Conservation (phyloP, 1,140 invertebrate genomes). For the Sitobion miscanthi region DNA sequence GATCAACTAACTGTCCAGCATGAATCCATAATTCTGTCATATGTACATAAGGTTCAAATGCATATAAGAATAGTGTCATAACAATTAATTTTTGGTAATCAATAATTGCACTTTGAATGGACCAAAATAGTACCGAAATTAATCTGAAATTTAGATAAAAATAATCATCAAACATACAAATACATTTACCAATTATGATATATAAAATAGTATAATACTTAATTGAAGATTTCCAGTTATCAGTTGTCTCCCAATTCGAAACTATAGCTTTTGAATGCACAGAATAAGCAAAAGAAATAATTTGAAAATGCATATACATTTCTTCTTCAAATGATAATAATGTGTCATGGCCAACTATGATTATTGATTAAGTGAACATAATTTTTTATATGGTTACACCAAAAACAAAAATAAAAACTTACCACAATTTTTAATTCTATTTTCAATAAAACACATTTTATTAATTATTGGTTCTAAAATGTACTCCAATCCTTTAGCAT, state of each 20-base stretch:
- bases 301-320: slow-evolving; percentile 37
- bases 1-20: slow-evolving; percentile 36
- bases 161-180: background rate
- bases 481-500: slow-evolving; percentile 41
- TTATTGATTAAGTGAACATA: background rate
- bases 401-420: background rate
- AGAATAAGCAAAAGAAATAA: slow-evolving; percentile 39
- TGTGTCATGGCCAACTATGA: background rate
- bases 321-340: slow-evolving; percentile 53
- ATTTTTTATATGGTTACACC: background rate
- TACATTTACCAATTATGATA: background rate
- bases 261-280: slow-evolving; percentile 33
- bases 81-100: slow-evolving; percentile 39
- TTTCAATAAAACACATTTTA: slow-evolving; percentile 32
- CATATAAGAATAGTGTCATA: slow-evolving; percentile 38
- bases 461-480: slow-evolving; percentile 42
- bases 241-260: slow-evolving; percentile 26
- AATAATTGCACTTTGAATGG: slow-evolving; percentile 28
- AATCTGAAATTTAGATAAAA: slow-evolving; percentile 41
- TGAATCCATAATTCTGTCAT: slow-evolving; percentile 54
- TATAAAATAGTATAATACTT: background rate
- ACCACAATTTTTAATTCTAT: slow-evolving; percentile 38
- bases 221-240: slow-evolving; percentile 43
- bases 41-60: slow-evolving; percentile 49
- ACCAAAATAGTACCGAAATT: slow-evolving; percentile 50